A percentile compares a stretch with the other conserved stretches of the same genome.
Evolutionary conservation across 1,140 invertebrate species (phyloP).

Genomic region (Lycorma delicatula): DNA sequence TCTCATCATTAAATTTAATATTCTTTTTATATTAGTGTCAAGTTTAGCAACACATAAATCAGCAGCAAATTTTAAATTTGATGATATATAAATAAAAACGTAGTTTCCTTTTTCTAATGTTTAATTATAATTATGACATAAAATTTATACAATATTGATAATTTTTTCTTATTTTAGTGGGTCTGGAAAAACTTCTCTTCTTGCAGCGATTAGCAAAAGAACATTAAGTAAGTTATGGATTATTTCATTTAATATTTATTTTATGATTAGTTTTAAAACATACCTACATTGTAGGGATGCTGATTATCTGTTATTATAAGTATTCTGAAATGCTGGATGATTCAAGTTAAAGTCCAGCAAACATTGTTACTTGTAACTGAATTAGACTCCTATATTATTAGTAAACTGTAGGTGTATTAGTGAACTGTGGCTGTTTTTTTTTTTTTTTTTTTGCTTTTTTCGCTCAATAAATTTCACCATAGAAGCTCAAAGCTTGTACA

Average conservation of each 20-base stretch:
- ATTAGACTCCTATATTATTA: no score
- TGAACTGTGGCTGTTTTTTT: no score
- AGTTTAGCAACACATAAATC: not conserved
- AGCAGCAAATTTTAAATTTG: not conserved
- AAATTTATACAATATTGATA: not conserved
- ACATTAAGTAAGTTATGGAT: constrained; percentile 41
- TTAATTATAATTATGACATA: not conserved
- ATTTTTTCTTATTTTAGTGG: constrained; percentile 43
- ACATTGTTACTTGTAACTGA: not conserved
- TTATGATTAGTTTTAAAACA: not conserved
- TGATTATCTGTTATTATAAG: not conserved
- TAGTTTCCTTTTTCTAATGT: not conserved
- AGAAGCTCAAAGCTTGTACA: no score
- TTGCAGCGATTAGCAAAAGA: constrained; percentile 56
- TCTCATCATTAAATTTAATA: not conserved
- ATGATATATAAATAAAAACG: no score
- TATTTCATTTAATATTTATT: not conserved
- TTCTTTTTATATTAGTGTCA: not conserved
- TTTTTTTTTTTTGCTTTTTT: no score
- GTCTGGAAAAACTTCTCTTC: constrained; percentile 59
- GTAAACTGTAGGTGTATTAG: no score
- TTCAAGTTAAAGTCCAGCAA: not conserved
- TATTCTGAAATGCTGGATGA: not conserved
- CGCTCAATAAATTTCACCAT: no score
- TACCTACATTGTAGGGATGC: not conserved